Percentiles rank a stretch among this genome's conserved stretches.
phyloP scores from a whole-genome alignment of 2,113 vertebrate species.

The Prunella fulvescens region DNA sequence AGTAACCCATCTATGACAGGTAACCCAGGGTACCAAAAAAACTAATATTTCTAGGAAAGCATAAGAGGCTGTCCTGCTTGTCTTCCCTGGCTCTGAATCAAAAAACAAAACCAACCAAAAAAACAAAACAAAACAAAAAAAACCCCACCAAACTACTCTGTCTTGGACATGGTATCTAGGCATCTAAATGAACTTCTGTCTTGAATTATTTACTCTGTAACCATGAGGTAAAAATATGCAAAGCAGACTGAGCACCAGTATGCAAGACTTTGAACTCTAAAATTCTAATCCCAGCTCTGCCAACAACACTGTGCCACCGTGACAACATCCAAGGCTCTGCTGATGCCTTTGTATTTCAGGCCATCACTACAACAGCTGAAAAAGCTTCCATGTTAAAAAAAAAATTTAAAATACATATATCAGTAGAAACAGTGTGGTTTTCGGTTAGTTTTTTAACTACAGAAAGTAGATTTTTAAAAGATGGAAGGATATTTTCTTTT shows the following conservation, averaged over 20 bases:
- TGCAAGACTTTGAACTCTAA: neutral
- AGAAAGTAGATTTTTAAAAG: neutral
- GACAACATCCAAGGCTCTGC: neutral
- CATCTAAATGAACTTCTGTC: neutral
- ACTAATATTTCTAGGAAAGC: neutral
- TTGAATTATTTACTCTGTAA: neutral
- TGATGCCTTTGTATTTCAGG: neutral
- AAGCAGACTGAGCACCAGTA: neutral
- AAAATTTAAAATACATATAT: neutral
- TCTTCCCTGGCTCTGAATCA: neutral
- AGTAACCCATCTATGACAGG: neutral
- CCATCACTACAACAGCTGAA: neutral
- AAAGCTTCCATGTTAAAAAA: neutral
- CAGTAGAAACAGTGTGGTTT: neutral
- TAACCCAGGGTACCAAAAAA: neutral
- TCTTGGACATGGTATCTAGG: neutral
- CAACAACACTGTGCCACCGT: neutral
- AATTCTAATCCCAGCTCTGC: neutral
- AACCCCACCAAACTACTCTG: neutral
- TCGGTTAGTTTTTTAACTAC: accelerated
- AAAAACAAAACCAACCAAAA: neutral
- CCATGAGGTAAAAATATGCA: neutral
- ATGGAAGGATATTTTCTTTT: neutral
- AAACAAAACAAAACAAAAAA: neutral
- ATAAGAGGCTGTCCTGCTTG: neutral